Evolutionary conservation across 2,888 invertebrate genomes (phyloP).

Genomic region (Lepetodrilus schrolli): DNA sequence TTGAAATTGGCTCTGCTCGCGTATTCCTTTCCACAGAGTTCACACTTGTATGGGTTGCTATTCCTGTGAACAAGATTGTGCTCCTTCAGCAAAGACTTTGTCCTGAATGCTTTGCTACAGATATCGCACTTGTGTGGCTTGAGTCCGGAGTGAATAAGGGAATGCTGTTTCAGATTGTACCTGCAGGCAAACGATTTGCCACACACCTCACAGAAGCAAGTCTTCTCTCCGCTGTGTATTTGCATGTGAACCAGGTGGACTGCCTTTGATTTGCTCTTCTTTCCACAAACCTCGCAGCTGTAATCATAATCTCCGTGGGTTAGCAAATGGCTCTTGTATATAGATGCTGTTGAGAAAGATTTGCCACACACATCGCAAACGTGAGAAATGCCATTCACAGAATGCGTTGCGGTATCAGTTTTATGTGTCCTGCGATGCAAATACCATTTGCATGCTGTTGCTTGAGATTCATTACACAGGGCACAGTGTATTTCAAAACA

Average conservation of each 20-base stretch:
- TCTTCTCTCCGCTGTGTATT: background rate
- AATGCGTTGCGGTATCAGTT: background rate
- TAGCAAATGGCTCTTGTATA: background rate
- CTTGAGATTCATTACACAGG: background rate
- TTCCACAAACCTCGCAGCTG: background rate
- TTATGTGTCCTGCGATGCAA: background rate
- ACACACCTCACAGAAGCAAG: background rate
- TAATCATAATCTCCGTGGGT: background rate
- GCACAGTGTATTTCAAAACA: background rate
- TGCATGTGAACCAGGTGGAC: background rate
- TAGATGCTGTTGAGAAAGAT: background rate
- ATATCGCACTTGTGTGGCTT: background rate
- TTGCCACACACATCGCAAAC: background rate
- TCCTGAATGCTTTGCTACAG: background rate
- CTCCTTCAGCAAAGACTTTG: background rate
- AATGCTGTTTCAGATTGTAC: background rate
- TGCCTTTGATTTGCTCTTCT: background rate
- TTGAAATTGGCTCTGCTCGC: slow-evolving; percentile 2
- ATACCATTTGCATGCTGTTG: background rate
- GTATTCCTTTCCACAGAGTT: slow-evolving; percentile 6
- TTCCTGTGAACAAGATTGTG: background rate
- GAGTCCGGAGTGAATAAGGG: background rate
- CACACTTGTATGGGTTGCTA: background rate
- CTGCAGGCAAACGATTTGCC: background rate
- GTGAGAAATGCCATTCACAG: background rate